phyloP scores from a whole-genome alignment of 2,888 invertebrate species.

The Nephrotoma flavescens region DNA sequence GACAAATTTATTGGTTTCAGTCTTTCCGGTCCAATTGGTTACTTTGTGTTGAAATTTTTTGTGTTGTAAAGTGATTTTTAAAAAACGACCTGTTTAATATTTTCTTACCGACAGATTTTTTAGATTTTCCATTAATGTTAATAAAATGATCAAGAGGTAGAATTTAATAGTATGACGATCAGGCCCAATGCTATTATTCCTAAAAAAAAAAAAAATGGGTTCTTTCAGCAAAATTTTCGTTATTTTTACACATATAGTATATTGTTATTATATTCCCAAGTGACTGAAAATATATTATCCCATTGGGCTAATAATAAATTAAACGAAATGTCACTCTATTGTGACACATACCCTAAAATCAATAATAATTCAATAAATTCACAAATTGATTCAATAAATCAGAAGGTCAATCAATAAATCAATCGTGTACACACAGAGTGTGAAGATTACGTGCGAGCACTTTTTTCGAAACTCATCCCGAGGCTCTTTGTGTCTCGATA shows the following conservation, averaged over 20 bases:
- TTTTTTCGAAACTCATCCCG: neutral
- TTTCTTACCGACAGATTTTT: too few species aligned
- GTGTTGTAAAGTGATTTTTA: too few species aligned
- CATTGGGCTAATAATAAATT: neutral
- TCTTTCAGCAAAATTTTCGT: neutral
- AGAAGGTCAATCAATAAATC: neutral
- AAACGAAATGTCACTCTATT: neutral
- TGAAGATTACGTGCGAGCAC: neutral
- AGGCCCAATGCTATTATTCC: too few species aligned
- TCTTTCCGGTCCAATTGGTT: too few species aligned
- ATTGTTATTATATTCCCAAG: neutral
- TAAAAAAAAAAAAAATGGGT: too few species aligned
- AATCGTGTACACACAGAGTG: neutral
- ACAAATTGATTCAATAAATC: neutral
- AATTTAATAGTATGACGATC: too few species aligned
- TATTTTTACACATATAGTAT: neutral
- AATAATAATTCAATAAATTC: neutral
- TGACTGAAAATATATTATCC: neutral
- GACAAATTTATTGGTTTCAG: too few species aligned
- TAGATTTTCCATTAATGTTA: too few species aligned
- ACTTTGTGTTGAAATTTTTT: too few species aligned
- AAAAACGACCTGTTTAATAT: too few species aligned
- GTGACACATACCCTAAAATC: neutral
- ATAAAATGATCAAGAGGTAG: too few species aligned
- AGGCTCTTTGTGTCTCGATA: neutral